phyloP scores from a whole-genome alignment of 2,113 vertebrate genomes.

The Xiphophorus couchianus region DNA sequence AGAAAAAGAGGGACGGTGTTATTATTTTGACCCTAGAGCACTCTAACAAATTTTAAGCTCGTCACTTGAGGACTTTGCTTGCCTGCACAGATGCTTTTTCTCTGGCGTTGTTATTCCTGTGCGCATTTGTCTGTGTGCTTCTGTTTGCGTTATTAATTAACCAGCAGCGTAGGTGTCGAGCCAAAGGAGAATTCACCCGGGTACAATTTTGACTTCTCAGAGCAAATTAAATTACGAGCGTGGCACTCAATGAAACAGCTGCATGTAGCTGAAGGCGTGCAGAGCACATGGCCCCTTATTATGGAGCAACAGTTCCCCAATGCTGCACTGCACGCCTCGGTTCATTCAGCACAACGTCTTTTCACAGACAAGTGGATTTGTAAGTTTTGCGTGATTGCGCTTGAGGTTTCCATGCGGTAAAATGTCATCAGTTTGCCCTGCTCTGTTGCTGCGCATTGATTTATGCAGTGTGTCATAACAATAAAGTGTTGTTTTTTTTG shows the following conservation, averaged over 20 bases:
- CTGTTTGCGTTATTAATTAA: constrained; percentile 71
- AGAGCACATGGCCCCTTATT: constrained; percentile 40
- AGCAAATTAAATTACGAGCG: constrained; percentile 64
- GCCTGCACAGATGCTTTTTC: constrained; percentile 6
- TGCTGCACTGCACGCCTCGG: constrained; percentile 15
- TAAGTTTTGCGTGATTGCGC: constrained; percentile 17
- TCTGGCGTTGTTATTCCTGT: background rate
- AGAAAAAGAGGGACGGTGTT: background rate
- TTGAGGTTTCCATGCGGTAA: constrained; percentile 5
- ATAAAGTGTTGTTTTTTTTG: background rate
- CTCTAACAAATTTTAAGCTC: constrained; percentile 17
- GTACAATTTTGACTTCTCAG: constrained; percentile 43
- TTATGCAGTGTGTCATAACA: constrained; percentile 5
- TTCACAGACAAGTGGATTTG: constrained; percentile 23
- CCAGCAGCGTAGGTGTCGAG: constrained; percentile 44
- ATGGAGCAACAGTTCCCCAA: constrained; percentile 30
- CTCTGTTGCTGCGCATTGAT: constrained; percentile 17
- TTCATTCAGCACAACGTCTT: constrained; percentile 28
- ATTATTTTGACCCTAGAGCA: background rate
- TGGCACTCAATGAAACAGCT: constrained; percentile 49
- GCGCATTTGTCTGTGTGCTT: constrained; percentile 5
- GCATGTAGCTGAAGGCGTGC: constrained; percentile 53
- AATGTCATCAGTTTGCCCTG: constrained; percentile 15
- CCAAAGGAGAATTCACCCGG: constrained; percentile 36
- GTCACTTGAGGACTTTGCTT: background rate